phyloP scores from a whole-genome alignment of 2,888 invertebrate species.

The Amphimallon solstitiale region DNA sequence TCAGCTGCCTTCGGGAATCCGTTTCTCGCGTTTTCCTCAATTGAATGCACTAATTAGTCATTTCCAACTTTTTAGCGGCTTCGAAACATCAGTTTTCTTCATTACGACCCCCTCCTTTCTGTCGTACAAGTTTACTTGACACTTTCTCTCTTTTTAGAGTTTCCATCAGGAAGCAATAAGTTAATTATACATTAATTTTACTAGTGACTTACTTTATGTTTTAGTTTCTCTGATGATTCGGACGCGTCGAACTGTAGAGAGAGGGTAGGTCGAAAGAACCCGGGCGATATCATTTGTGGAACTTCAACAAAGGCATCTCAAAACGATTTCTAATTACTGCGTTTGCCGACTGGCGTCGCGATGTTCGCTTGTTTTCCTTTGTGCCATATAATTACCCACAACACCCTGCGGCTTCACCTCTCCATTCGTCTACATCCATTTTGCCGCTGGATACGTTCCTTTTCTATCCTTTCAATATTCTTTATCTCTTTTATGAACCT shows the following conservation, averaged over 20 bases:
- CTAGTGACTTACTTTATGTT: conserved; percentile 50
- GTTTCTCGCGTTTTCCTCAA: no score
- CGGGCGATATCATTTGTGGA: conserved; percentile 48
- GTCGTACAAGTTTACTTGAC: not conserved
- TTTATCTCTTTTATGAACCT: not conserved
- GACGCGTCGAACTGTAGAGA: conserved; percentile 21
- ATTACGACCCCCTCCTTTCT: no score
- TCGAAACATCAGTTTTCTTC: not conserved
- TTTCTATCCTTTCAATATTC: conserved; percentile 1
- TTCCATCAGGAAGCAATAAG: conserved; percentile 41
- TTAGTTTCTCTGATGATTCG: conserved; percentile 47
- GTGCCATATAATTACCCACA: conserved; percentile 58
- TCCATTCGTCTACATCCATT: conserved; percentile 21
- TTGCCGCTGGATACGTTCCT: conserved; percentile 12
- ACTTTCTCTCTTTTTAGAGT: not conserved
- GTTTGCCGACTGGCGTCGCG: conserved; percentile 47
- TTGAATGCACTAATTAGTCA: not conserved
- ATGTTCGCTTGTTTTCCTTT: conserved; percentile 55
- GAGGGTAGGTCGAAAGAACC: conserved; percentile 39
- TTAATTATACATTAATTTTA: conserved; percentile 50
- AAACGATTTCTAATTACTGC: conserved; percentile 57
- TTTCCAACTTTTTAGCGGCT: not conserved
- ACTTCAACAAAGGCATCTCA: conserved; percentile 48
- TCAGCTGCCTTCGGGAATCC: no score
- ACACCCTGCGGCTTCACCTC: conserved; percentile 51